Conservation (phyloP, 2,113 vertebrate species). For the Prionailurus bengalensis region DNA sequence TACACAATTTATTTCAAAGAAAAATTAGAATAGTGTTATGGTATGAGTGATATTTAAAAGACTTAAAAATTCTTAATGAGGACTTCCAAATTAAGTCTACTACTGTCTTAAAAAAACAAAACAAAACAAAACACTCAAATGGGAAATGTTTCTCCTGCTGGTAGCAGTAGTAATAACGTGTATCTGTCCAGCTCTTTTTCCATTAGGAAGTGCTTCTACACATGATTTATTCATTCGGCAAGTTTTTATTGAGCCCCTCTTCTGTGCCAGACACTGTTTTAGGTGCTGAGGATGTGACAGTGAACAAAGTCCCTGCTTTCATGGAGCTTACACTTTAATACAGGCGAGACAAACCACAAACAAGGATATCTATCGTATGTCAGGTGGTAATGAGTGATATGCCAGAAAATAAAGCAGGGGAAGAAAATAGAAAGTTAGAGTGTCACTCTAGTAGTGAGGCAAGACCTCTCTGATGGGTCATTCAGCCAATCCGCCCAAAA, state of each 20-base stretch:
- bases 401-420: background rate
- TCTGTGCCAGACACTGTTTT: background rate
- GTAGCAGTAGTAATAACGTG: background rate
- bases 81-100: conserved; percentile 31
- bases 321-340: background rate
- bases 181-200: background rate
- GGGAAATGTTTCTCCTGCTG: background rate
- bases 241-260: background rate
- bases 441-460: background rate
- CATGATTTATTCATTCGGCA: background rate
- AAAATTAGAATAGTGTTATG: conserved; percentile 2
- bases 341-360: background rate
- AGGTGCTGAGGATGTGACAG: background rate
- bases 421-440: background rate
- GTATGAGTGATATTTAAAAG: background rate
- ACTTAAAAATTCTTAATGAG: conserved; percentile 30
- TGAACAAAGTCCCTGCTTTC: conserved; percentile 2
- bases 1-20: background rate
- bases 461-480: background rate
- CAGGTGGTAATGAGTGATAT: background rate
- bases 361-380: too few relatives aligned
- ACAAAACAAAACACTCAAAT: background rate
- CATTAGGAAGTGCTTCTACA: background rate
- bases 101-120: background rate
- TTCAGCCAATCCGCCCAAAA: background rate